Evolutionary conservation across 2,888 invertebrate species (phyloP), one percentile per base, ranked within the genome.

Genomic region (Bombylius major): DNA sequence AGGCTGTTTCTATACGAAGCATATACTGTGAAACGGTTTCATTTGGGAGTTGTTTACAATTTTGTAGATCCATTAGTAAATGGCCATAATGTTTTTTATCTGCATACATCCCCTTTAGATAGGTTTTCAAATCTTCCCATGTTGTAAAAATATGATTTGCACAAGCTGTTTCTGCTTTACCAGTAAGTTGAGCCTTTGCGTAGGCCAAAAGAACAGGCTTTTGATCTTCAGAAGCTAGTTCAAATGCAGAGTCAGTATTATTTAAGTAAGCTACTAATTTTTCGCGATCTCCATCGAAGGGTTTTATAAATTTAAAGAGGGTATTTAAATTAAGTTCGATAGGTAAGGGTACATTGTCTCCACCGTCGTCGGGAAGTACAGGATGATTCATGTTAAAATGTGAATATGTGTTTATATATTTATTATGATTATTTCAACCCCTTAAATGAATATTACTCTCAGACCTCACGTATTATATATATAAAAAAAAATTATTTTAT

Each of bases 21-120:
- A 50, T 56, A 14, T 46, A 56, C 32, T 56, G 56, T 4, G 56
- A 53, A 13, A 56, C 39, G 3, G 53, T 47, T 46, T 56, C 53
- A 36, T 47, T 54, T 23, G 13, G 13, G 4, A 34, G 13, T 50
- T 56, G 56, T 47, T 50, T 53, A 49, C 53, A 56, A 13, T 39
- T 48, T 12, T 47, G 51, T 23, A 56, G 31, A 46, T 53, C 56
- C 34, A 56, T 34, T 5, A 56, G 42, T 9, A 56, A 6, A 47
- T 56, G 56, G 5, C 45, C 50, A 39, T 56, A 36, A 31, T 50
- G 53, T 50, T 49, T 56, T 44, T 53, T 52, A 36, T 56, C 53
- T 9, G 51, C 14, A 45, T 56, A 56, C 45, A 56, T 47, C 13
- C 33, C 9, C 23, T 23, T 23, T 23, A 23, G 23, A 23, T 23